Percentiles rank a stretch among this genome's conserved stretches.
phyloP scores from a whole-genome alignment of 2,888 invertebrate species.

The Drosophila peninsularis region DNA sequence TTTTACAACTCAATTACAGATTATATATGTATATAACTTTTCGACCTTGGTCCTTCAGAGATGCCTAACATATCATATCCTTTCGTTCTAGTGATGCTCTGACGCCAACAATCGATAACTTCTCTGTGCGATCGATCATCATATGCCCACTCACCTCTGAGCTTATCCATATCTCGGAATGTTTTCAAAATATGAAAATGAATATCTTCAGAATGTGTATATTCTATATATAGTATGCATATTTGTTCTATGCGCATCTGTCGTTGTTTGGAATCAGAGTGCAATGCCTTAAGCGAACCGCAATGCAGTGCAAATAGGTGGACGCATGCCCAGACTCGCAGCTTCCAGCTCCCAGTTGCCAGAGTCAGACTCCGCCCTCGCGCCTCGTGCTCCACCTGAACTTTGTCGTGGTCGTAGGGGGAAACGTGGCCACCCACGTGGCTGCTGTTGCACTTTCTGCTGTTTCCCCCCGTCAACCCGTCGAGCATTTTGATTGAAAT shows the following conservation, averaged over 20 bases:
- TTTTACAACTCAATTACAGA: constrained; percentile 1
- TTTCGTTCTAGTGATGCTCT: too few species aligned
- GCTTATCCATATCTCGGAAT: too few species aligned
- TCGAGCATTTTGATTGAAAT: constrained; percentile 76
- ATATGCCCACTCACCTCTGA: too few species aligned
- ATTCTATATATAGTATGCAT: not conserved
- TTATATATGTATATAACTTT: too few species aligned
- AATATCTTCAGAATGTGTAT: not conserved
- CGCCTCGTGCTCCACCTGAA: constrained; percentile 12
- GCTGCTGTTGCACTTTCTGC: constrained; percentile 40
- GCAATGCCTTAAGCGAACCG: constrained; percentile 41
- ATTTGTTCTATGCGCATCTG: constrained; percentile 7
- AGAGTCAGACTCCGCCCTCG: not conserved
- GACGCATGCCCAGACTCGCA: not conserved
- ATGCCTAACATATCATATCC: too few species aligned
- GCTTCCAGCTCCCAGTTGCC: constrained; percentile 2
- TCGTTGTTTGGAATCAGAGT: constrained; percentile 32
- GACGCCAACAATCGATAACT: too few species aligned
- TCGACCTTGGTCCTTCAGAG: too few species aligned
- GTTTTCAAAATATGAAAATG: too few species aligned
- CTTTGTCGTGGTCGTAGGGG: constrained; percentile 44
- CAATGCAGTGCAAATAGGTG: constrained; percentile 41
- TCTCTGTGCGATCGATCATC: too few species aligned
- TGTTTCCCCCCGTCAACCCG: constrained; percentile 52
- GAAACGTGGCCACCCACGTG: constrained; percentile 66